Evolutionary conservation across 1,140 invertebrate genomes (phyloP).

Genomic region (Philaenus spumarius): DNA sequence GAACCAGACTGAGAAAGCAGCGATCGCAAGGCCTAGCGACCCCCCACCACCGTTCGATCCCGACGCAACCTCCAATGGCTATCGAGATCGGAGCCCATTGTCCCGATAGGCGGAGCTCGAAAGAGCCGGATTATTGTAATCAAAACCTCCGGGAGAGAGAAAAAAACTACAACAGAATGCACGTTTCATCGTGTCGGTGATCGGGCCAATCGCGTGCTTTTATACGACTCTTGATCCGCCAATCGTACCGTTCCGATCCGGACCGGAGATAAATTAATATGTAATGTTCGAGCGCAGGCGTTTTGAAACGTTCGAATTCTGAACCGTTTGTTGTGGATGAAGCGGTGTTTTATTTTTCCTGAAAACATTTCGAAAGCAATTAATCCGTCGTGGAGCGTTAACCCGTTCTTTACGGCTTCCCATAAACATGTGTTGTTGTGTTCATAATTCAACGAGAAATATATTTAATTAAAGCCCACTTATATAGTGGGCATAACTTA

Average conservation of each 20-base stretch:
- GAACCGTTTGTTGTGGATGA: no score
- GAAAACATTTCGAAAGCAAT: no score
- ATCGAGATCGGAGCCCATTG: background rate
- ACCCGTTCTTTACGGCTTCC: no score
- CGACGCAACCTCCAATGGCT: background rate
- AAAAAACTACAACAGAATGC: slow-evolving; percentile 3
- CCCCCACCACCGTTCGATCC: background rate
- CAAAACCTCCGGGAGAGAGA: slow-evolving; percentile 1
- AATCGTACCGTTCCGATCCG: background rate
- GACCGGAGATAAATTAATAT: background rate
- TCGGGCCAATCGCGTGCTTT: slow-evolving; percentile 9
- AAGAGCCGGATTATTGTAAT: background rate
- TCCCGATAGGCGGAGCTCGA: background rate
- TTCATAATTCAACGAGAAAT: no score
- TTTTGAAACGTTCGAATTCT: no score
- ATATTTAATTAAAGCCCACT: no score
- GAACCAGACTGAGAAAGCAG: background rate
- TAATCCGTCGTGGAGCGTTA: no score
- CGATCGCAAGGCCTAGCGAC: background rate
- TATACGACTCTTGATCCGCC: slow-evolving; percentile 7
- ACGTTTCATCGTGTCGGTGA: slow-evolving; percentile 3
- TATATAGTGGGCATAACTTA: no score
- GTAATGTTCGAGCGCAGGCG: no score
- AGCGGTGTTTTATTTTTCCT: no score
- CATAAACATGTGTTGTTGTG: no score